Conservation (phyloP, 1,140 invertebrate species). For the Drosophila dunni region DNA sequence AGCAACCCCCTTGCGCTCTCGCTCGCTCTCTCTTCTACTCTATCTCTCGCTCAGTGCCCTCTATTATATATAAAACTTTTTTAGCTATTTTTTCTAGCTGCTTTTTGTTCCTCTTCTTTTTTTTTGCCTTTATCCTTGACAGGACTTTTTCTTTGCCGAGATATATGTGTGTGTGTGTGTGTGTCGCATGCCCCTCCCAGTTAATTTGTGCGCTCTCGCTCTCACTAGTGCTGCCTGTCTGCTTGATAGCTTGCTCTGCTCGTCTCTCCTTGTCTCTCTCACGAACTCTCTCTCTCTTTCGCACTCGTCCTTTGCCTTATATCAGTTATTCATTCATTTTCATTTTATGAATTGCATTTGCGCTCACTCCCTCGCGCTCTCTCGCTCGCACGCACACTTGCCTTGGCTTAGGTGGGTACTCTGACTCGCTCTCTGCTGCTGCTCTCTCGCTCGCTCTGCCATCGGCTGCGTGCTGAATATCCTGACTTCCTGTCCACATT, state of each 20-base stretch:
- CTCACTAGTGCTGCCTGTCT: background rate
- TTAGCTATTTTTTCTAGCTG: conserved; percentile 24
- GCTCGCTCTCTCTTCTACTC: background rate
- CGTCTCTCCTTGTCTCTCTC: conserved; percentile 26
- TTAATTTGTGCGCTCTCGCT: conserved; percentile 60
- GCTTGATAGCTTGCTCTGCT: conserved; percentile 8
- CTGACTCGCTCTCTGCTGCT: conserved; percentile 50
- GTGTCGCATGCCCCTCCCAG: conserved; percentile 68
- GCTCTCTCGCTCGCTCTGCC: conserved; percentile 35
- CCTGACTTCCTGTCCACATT: conserved; percentile 41
- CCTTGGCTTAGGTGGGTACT: background rate
- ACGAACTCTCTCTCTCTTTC: conserved; percentile 13
- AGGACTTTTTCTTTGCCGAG: conserved; percentile 48
- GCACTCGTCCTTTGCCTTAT: conserved; percentile 24
- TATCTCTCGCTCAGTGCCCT: background rate
- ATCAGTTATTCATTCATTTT: conserved; percentile 67
- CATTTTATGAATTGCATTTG: conserved; percentile 82
- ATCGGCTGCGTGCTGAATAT: conserved; percentile 11
- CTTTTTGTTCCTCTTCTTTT: conserved; percentile 41
- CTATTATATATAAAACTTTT: conserved; percentile 20
- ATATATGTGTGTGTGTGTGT: conserved; percentile 31
- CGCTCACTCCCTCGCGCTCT: conserved; percentile 55
- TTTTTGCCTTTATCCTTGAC: conserved; percentile 71
- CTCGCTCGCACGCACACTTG: conserved; percentile 37
- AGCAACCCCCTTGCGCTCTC: conserved; percentile 48